Percentiles rank a stretch among this genome's conserved stretches.
phyloP scores from a whole-genome alignment of 1,140 invertebrate species.

The Micrasema longulum region DNA sequence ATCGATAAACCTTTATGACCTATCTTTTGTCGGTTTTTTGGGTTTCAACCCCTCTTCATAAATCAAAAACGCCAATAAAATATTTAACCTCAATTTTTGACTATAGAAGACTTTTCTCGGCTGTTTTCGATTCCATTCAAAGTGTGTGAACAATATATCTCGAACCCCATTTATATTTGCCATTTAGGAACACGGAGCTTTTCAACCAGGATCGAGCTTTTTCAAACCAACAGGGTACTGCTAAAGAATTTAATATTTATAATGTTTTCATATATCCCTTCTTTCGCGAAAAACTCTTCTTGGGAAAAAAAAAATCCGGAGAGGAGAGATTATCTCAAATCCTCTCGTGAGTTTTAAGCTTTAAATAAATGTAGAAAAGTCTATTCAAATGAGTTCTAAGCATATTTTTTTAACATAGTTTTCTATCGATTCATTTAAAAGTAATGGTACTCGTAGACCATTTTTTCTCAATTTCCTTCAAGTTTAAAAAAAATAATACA shows the following conservation, averaged over 20 bases:
- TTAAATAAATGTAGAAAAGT: slow-evolving; percentile 6
- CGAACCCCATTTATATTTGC: slow-evolving; percentile 19
- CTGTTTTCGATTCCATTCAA: slow-evolving; percentile 38
- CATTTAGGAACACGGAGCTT: slow-evolving; percentile 16
- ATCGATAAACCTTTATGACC: no score
- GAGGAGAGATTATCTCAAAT: no score
- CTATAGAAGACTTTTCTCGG: slow-evolving; percentile 9
- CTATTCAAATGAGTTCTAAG: no score
- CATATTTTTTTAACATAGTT: no score
- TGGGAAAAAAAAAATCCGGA: no score
- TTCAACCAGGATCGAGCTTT: slow-evolving; percentile 4
- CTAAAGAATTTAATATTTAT: slow-evolving; percentile 1
- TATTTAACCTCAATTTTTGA: slow-evolving; percentile 33
- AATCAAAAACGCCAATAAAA: slow-evolving; percentile 27
- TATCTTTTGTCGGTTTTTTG: no score
- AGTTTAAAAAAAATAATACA: no score
- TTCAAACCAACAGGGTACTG: background rate
- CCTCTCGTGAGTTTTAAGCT: no score
- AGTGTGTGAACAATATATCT: slow-evolving; percentile 34
- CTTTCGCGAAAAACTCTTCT: background rate
- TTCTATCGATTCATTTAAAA: no score
- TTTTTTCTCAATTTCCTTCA: no score
- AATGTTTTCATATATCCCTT: background rate
- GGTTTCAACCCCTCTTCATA: background rate
- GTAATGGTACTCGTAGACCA: no score